Evolutionary conservation across 2,113 vertebrate species (phyloP).

Genomic region (Asarcornis scutulata): DNA sequence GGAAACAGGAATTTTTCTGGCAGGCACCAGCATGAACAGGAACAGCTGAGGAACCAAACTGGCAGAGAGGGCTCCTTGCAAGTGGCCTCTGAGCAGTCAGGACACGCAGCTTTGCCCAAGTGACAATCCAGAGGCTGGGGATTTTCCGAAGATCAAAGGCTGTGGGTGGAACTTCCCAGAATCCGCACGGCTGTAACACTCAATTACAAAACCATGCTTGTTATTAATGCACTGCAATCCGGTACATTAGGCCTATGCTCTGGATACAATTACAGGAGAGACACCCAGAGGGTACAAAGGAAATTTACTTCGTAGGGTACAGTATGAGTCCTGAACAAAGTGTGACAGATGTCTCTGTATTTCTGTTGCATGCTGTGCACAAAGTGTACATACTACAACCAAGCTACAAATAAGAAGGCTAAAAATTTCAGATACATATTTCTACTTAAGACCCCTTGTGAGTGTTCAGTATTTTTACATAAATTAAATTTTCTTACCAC

Average conservation of each 20-base stretch:
- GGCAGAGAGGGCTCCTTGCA: neutral
- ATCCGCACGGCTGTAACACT: rapidly evolving
- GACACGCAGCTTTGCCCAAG: rapidly evolving
- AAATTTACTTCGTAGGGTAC: neutral
- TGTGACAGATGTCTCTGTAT: neutral
- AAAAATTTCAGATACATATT: neutral
- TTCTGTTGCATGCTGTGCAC: neutral
- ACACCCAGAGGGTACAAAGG: neutral
- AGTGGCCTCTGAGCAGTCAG: neutral
- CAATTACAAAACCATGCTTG: neutral
- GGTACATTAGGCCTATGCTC: neutral
- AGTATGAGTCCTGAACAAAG: neutral
- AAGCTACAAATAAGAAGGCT: neutral
- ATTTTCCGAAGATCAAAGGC: slow-evolving; percentile 4
- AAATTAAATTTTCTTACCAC: neutral
- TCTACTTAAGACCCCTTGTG: neutral
- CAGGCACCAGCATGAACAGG: neutral
- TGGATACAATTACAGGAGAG: neutral
- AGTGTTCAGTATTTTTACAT: neutral
- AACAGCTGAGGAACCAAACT: neutral
- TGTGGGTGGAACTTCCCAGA: neutral
- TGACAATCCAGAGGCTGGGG: neutral
- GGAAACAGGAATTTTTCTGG: neutral
- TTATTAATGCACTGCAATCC: neutral
- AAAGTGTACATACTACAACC: neutral